Evolutionary conservation across 2,113 vertebrate genomes (phyloP), one percentile per base, ranked within the genome.

Genomic region (Hymenochirus boettgeri): DNA sequence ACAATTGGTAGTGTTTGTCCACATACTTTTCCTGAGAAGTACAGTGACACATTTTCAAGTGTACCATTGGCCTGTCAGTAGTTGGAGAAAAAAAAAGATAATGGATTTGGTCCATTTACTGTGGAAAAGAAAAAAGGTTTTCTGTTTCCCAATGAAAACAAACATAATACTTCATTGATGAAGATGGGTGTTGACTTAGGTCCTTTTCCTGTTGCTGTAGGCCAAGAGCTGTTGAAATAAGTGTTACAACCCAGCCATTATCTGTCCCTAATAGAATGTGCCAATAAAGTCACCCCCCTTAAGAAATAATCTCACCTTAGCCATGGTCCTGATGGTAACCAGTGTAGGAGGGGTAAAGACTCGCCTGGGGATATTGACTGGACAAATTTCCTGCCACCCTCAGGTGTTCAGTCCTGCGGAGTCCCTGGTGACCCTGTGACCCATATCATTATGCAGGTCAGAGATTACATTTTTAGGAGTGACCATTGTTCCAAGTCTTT

Each of bases 321-420:
- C 18, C 54, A 48, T 31, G 18, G 22, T 50, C 26, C 25, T 65
- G 54, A 66, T 65, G 63, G 63, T 31, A 57, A 50, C 42, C 62
- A 66, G 63, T 66, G 26, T 35, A 18, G 35, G 55, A 26, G 39
- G 22, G 42, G 19, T 65, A 50, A 48, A 56, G 31, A 29, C 54
- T 58, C 27, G 54, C 55, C 54, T 57, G 15, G 24, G 63, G 63
- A 26, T 31, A 48, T 25, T 39, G 46, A 46, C 55, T 26, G 54
- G 63, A 66, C 42, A 65, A 45, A 66, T 66, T 66, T 66, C 63
- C 55, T 51, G 27, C 29, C 63, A 57, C 63, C 63, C 63, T 58
- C 54, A 66, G 63, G 55, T 65, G 50, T 45, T 26, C 2, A 57
- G 42, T 13, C 45, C n/a, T 57, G 45, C 51, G 54, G 29, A 51